phyloP scores from a whole-genome alignment of 2,888 invertebrate genomes.

The Tetranychus piercei region DNA sequence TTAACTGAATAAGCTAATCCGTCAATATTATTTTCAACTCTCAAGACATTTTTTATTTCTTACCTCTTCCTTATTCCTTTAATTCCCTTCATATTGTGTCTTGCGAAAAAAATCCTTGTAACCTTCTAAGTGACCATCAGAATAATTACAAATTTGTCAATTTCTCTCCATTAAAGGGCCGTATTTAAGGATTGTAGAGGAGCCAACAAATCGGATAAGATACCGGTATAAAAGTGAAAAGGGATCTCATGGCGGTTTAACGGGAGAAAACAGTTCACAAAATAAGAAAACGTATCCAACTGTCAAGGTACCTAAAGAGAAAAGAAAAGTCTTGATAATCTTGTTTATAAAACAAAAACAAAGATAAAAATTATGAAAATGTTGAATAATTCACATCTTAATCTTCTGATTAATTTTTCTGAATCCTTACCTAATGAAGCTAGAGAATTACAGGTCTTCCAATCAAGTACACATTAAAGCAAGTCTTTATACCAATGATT shows the following conservation, averaged over 20 bases:
- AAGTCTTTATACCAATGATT: conserved; percentile 23
- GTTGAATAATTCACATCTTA: neutral
- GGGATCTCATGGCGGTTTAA: conserved; percentile 25
- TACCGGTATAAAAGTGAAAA: conserved; percentile 27
- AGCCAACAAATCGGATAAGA: conserved; percentile 24
- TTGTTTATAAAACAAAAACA: neutral
- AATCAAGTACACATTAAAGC: conserved; percentile 21
- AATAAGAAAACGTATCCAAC: conserved; percentile 24
- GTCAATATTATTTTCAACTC: no score
- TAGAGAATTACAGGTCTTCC: conserved; percentile 20
- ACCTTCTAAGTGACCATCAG: neutral
- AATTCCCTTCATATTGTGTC: neutral
- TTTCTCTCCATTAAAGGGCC: conserved; percentile 10
- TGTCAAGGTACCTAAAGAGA: conserved; percentile 20
- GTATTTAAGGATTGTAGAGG: conserved; percentile 21
- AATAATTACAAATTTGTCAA: neutral
- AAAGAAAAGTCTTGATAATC: neutral
- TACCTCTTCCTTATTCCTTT: neutral
- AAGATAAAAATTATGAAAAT: neutral
- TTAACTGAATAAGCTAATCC: neutral
- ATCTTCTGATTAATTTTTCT: neutral
- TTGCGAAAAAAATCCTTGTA: neutral
- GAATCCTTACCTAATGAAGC: conserved; percentile 3
- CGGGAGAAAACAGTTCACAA: conserved; percentile 21
- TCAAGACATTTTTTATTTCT: neutral